Evolutionary conservation across 1,140 invertebrate species (phyloP).

Genomic region (Tetramorium simillimum): DNA sequence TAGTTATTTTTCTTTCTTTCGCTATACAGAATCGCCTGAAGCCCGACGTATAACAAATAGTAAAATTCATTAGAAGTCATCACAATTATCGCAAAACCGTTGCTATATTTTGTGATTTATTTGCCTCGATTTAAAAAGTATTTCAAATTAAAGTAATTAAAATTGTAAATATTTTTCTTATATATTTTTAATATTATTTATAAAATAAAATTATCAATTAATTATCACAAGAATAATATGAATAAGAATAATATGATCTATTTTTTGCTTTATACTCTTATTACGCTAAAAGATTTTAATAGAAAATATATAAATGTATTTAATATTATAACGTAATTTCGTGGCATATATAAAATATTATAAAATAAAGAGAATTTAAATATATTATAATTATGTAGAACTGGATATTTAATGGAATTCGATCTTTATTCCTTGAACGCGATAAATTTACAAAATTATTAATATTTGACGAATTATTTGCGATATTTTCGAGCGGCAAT

Average conservation of each 20-base stretch:
- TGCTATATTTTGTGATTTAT: background rate
- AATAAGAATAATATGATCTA: background rate
- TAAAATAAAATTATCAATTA: background rate
- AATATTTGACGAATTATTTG: background rate
- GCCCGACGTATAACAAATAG: background rate
- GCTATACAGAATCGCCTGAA: background rate
- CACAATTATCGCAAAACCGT: background rate
- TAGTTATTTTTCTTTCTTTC: slow-evolving; percentile 45
- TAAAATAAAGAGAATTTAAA: background rate
- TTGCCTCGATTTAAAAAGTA: background rate
- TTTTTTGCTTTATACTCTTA: background rate
- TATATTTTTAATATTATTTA: background rate
- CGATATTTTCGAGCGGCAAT: background rate
- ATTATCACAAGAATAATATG: background rate
- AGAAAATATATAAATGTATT: background rate
- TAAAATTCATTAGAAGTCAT: background rate
- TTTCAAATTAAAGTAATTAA: background rate
- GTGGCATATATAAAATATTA: no score
- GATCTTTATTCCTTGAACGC: background rate
- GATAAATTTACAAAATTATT: slow-evolving; percentile 19
- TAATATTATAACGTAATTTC: background rate
- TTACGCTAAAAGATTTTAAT: background rate
- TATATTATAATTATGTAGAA: background rate
- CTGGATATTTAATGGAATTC: background rate
- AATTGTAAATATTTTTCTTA: background rate